Conservation (phyloP, 2,113 vertebrate genomes). For the Passer montanus region DNA sequence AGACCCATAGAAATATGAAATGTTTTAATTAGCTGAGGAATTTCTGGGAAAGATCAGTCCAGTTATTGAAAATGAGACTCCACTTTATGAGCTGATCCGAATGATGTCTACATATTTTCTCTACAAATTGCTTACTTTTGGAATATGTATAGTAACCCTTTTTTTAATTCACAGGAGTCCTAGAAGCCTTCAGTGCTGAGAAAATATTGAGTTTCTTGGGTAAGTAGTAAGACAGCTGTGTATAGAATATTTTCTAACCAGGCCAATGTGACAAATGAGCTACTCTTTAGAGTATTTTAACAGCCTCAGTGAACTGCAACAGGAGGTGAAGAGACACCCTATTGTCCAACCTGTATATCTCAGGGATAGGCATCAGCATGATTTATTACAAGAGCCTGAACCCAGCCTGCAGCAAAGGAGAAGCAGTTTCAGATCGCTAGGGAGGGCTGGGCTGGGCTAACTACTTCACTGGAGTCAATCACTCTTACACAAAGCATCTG, state of each 20-base stretch:
- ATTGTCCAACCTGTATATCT: not conserved
- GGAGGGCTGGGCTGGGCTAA: not conserved
- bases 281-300: slow-evolving; percentile 1
- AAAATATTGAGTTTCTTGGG: not conserved
- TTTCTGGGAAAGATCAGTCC: not conserved
- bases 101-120: not conserved
- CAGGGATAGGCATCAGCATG: not conserved
- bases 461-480: slow-evolving; percentile 6
- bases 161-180: not conserved
- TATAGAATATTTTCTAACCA: not conserved
- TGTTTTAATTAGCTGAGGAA: not conserved
- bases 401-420: slow-evolving; percentile 20
- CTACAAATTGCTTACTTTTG: not conserved
- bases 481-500: slow-evolving; percentile 53
- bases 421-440: slow-evolving; percentile 5
- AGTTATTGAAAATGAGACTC: not conserved
- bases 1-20: not conserved
- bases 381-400: slow-evolving; percentile 19
- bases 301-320: not conserved
- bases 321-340: slow-evolving; percentile 5
- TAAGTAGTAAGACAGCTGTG: not conserved
- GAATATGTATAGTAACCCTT: not conserved
- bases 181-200: not conserved
- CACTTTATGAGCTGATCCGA: not conserved
- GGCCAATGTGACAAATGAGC: slow-evolving; percentile 16